A percentile compares a stretch with the other conserved stretches of the same genome.
phyloP scores from a whole-genome alignment of 2,797 vertebrate genomes.

The Aselliscus stoliczkanus region DNA sequence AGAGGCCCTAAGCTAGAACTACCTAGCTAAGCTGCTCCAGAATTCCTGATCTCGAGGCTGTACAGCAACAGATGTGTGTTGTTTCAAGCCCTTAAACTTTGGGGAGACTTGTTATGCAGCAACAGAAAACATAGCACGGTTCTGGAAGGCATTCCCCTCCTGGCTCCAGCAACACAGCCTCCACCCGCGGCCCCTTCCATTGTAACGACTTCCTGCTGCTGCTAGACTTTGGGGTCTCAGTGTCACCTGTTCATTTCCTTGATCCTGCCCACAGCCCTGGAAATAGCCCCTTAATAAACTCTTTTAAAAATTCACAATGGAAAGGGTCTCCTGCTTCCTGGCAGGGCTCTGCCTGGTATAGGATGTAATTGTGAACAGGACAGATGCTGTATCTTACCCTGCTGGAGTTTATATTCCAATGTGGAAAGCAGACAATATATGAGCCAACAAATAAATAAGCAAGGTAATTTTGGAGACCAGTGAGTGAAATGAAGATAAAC shows the following conservation, averaged over 20 bases:
- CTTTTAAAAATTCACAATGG: not conserved
- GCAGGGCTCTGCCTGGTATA: not conserved
- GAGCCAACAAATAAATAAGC: not conserved
- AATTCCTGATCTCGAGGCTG: not conserved
- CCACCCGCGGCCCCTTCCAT: not conserved
- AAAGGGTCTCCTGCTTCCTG: not conserved
- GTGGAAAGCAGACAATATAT: not conserved
- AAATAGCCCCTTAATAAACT: not conserved
- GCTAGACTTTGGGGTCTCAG: not conserved
- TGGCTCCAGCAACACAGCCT: not conserved
- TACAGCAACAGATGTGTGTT: not conserved
- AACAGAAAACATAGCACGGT: not conserved
- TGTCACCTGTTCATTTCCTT: not conserved
- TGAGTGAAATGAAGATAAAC: not conserved
- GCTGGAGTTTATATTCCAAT: not conserved
- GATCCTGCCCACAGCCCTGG: not conserved
- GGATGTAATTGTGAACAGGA: not conserved
- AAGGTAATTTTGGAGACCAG: not conserved
- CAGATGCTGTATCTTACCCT: not conserved
- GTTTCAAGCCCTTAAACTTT: not conserved
- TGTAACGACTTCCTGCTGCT: not conserved
- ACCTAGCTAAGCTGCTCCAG: not conserved
- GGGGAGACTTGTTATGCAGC: not conserved
- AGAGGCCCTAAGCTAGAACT: not conserved
- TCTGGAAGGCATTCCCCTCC: not conserved